Evolutionary conservation across 2,888 invertebrate species (phyloP).

Genomic region (Drosophila paramelanica): DNA sequence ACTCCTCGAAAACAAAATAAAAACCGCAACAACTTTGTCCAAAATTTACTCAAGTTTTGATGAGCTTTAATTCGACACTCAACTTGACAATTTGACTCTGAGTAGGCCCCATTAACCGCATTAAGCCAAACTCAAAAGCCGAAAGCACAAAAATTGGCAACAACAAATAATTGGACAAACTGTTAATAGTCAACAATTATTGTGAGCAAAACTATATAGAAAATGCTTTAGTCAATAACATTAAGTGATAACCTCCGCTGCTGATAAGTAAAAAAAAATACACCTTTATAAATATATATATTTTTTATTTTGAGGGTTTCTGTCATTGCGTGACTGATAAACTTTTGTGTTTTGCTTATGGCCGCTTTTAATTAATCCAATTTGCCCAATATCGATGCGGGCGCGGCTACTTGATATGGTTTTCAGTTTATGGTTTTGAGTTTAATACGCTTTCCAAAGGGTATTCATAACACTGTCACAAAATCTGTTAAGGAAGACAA

Average conservation of each 20-base stretch:
- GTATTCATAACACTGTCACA: not conserved
- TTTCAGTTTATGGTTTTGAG: slow-evolving; percentile 4
- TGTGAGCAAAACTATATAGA: slow-evolving; percentile 1
- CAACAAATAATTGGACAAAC: slow-evolving; percentile 12
- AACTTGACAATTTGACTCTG: slow-evolving; percentile 52
- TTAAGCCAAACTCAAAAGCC: slow-evolving; percentile 20
- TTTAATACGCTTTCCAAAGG: not conserved
- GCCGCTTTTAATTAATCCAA: slow-evolving; percentile 63
- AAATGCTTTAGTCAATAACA: slow-evolving; percentile 22
- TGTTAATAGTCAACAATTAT: slow-evolving; percentile 3
- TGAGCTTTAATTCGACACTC: slow-evolving; percentile 31
- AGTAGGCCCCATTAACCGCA: slow-evolving; percentile 52
- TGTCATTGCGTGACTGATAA: slow-evolving; percentile 61
- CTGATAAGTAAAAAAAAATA: slow-evolving; percentile 31
- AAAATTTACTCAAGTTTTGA: slow-evolving; percentile 39
- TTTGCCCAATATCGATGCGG: slow-evolving; percentile 36
- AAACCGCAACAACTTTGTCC: slow-evolving; percentile 30
- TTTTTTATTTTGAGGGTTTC: slow-evolving; percentile 17
- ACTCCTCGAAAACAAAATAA: not conserved
- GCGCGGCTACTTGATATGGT: slow-evolving; percentile 10
- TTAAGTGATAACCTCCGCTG: slow-evolving; percentile 48
- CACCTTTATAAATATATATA: not conserved
- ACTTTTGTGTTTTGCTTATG: slow-evolving; percentile 29
- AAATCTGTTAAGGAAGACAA: not conserved
- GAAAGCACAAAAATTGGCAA: slow-evolving; percentile 5